phyloP scores from a whole-genome alignment of 2,888 invertebrate species.

The Ditula angustiorana region DNA sequence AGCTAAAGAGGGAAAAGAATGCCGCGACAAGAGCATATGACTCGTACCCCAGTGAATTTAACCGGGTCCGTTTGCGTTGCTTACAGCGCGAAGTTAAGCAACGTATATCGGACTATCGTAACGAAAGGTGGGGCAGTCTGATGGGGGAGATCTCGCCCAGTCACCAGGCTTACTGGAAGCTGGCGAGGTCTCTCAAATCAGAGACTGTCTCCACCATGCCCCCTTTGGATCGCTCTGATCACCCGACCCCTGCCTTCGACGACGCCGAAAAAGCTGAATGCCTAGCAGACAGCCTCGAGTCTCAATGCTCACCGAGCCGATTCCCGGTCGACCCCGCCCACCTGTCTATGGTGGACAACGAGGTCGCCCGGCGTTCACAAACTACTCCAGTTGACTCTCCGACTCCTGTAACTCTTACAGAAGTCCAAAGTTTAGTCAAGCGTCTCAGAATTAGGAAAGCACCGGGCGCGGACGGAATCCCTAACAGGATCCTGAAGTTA shows the following conservation, averaged over 20 bases:
- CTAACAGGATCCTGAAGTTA: not conserved
- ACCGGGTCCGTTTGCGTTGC: not conserved
- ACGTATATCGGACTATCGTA: not conserved
- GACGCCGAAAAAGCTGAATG: slow-evolving; percentile 8
- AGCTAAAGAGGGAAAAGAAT: too few relatives aligned
- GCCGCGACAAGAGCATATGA: too few relatives aligned
- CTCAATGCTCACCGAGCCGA: too few relatives aligned
- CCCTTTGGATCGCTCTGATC: not conserved
- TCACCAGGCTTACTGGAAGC: slow-evolving; percentile 8
- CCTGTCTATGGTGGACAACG: too few relatives aligned
- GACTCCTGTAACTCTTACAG: too few relatives aligned
- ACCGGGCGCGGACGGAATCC: not conserved
- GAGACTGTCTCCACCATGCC: not conserved
- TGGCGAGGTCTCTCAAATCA: slow-evolving; percentile 12
- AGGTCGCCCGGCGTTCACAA: too few relatives aligned
- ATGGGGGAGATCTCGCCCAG: slow-evolving; percentile 1
- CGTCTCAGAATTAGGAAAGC: not conserved
- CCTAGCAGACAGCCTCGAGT: too few relatives aligned
- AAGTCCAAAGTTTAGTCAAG: too few relatives aligned
- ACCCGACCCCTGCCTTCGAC: not conserved
- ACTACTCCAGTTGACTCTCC: too few relatives aligned
- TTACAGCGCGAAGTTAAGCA: not conserved
- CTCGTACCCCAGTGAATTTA: too few relatives aligned
- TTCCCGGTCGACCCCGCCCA: too few relatives aligned
- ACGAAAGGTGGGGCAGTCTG: slow-evolving; percentile 67